Conservation (phyloP, 92 coral and sea anemone species). For the Siderastrea siderea region DNA sequence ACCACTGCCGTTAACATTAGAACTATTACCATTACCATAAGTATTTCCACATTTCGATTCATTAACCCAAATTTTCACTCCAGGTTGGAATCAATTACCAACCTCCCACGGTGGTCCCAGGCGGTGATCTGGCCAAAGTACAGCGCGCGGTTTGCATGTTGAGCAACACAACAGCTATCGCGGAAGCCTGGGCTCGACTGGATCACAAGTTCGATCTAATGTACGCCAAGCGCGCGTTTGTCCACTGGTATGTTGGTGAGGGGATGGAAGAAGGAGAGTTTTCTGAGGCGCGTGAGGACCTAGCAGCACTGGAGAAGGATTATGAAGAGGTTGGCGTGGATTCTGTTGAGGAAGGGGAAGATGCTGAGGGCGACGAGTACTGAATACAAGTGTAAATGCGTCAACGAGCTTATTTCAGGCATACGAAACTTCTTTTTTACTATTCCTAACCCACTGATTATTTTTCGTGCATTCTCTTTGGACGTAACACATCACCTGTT, state of each 20-base stretch:
- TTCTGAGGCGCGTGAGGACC: conserved; percentile 85
- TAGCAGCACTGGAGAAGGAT: conserved; percentile 84
- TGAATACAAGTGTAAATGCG: not conserved
- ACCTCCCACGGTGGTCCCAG: conserved; percentile 80
- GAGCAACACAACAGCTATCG: conserved; percentile 82
- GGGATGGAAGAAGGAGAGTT: conserved; percentile 91
- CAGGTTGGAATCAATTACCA: conserved; percentile 83
- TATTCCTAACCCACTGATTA: too few relatives aligned
- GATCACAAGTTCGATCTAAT: conserved; percentile 74
- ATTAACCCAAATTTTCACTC: conserved; percentile 24
- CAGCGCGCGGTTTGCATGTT: conserved; percentile 83
- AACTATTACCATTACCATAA: not conserved
- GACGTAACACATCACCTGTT: too few relatives aligned
- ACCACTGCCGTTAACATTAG: too few relatives aligned
- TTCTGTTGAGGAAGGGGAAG: conserved; percentile 62
- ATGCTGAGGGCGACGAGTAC: conserved; percentile 56
- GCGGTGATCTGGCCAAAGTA: conserved; percentile 81
- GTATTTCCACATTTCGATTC: conserved; percentile 3
- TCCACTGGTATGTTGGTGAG: conserved; percentile 85
- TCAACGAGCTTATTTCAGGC: too few relatives aligned
- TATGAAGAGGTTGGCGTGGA: conserved; percentile 83
- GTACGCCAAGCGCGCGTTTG: conserved; percentile 82
- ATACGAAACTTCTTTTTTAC: too few relatives aligned
- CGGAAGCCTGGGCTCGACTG: conserved; percentile 83
- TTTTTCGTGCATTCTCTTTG: too few relatives aligned